phyloP scores from a whole-genome alignment of 1,140 invertebrate genomes.

The Sycophila sp. region DNA sequence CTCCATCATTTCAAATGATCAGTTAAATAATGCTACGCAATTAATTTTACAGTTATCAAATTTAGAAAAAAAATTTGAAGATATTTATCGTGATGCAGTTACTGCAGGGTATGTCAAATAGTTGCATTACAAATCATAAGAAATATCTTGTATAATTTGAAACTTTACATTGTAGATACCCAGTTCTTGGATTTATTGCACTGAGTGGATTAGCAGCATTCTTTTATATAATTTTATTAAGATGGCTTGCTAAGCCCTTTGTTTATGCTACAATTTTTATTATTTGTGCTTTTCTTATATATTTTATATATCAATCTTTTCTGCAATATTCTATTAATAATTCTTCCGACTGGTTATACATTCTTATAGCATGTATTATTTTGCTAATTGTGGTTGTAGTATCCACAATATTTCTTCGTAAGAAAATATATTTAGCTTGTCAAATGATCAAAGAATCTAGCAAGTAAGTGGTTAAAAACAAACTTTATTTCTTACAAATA shows the following conservation, averaged over 20 bases:
- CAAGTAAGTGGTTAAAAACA: constrained; percentile 69
- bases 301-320: constrained; percentile 67
- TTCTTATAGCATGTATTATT: constrained; percentile 74
- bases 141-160: not conserved
- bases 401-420: constrained; percentile 84
- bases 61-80: constrained; percentile 1
- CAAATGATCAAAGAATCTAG: constrained; percentile 89
- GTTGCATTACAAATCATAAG: too few relatives aligned
- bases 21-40: not conserved
- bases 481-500: not conserved
- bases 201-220: constrained; percentile 78
- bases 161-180: constrained; percentile 59
- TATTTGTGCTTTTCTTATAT: constrained; percentile 75
- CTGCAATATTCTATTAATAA: constrained; percentile 21
- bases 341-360: constrained; percentile 73
- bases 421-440: constrained; percentile 87
- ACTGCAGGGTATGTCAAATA: not conserved
- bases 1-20: not conserved
- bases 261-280: constrained; percentile 86
- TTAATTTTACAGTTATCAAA: not conserved
- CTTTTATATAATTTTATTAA: constrained; percentile 87
- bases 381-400: constrained; percentile 77
- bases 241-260: constrained; percentile 86
- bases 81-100: constrained; percentile 8
- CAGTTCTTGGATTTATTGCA: constrained; percentile 74